A percentile compares a stretch with the other conserved stretches of the same genome.
Evolutionary conservation across 2,888 invertebrate species (phyloP).

Genomic region (Drosophila anomalata): DNA sequence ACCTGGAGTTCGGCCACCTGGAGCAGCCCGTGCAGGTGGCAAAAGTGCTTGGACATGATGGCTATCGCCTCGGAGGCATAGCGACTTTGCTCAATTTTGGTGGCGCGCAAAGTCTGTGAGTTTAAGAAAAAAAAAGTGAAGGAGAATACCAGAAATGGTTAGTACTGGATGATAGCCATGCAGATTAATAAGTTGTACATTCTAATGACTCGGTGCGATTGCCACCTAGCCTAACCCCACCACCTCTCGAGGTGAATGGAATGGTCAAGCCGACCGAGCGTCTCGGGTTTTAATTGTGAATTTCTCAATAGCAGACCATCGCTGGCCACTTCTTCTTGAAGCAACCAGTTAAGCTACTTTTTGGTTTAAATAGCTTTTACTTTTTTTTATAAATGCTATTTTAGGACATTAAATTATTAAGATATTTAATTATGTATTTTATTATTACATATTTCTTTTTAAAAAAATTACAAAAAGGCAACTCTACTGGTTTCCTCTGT

Average conservation of each 20-base stretch:
- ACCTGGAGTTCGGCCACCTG: conserved; percentile 77
- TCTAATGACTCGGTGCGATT: conserved; percentile 30
- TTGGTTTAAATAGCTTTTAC: background rate
- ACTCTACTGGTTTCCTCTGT: conserved; percentile 1
- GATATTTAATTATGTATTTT: too few relatives aligned
- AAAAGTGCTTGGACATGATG: conserved; percentile 74
- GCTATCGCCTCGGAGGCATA: conserved; percentile 70
- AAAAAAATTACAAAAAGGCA: background rate
- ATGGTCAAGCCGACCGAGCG: conserved; percentile 20
- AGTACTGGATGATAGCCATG: conserved; percentile 27
- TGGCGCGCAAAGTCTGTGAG: conserved; percentile 71
- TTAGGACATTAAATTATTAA: background rate
- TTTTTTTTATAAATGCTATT: background rate
- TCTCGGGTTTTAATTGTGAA: conserved; percentile 63
- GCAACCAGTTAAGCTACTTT: background rate
- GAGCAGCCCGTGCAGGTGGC: conserved; percentile 77
- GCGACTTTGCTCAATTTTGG: conserved; percentile 70
- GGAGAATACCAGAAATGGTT: conserved; percentile 14
- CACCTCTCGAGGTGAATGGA: conserved; percentile 55
- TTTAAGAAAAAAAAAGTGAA: conserved; percentile 3
- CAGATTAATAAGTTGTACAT: conserved; percentile 59
- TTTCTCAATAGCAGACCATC: conserved; percentile 55
- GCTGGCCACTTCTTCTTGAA: conserved; percentile 50
- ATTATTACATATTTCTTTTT: too few relatives aligned
- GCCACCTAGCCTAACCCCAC: conserved; percentile 32